Conservation (phyloP, 2,797 vertebrate species). For the Sebastes hubbsi region DNA sequence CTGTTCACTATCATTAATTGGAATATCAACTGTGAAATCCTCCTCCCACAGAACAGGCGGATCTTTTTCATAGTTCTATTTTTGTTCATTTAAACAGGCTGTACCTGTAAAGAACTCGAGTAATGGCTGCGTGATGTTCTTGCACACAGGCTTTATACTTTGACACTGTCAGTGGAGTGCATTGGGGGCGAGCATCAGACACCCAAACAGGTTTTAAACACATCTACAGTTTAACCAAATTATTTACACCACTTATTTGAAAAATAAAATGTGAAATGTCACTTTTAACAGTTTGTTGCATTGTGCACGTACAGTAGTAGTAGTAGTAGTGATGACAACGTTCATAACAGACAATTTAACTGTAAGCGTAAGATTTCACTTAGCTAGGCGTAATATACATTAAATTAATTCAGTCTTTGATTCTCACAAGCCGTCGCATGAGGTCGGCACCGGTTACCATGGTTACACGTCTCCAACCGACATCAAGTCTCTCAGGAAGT, state of each 20-base stretch:
- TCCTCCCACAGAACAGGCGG: conserved; percentile 17
- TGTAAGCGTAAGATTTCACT: too few species aligned
- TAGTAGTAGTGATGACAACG: too few species aligned
- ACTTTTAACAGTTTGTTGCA: not conserved
- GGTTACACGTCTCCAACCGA: too few species aligned
- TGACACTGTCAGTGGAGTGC: not conserved
- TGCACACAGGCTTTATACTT: not conserved
- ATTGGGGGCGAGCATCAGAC: not conserved
- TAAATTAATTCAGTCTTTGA: too few species aligned
- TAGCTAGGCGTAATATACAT: too few species aligned
- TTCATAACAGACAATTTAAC: too few species aligned
- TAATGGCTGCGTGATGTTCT: not conserved
- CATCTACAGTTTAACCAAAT: not conserved
- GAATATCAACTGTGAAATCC: conserved; percentile 31
- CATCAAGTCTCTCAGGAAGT: too few species aligned
- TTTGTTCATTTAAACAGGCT: not conserved
- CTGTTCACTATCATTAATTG: conserved; percentile 4
- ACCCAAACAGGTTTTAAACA: not conserved
- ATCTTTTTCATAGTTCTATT: not conserved
- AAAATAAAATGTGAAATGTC: not conserved
- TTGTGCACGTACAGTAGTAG: not conserved
- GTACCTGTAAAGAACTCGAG: not conserved
- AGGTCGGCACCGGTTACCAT: too few species aligned
- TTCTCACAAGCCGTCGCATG: too few species aligned
- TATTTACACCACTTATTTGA: not conserved